Percentiles rank a stretch among this genome's conserved stretches.
These are phyloP conservation scores for Manduca sexta DNA, from an alignment of 1,140 invertebrate genomes.

Conservation along the genomic window DNA sequence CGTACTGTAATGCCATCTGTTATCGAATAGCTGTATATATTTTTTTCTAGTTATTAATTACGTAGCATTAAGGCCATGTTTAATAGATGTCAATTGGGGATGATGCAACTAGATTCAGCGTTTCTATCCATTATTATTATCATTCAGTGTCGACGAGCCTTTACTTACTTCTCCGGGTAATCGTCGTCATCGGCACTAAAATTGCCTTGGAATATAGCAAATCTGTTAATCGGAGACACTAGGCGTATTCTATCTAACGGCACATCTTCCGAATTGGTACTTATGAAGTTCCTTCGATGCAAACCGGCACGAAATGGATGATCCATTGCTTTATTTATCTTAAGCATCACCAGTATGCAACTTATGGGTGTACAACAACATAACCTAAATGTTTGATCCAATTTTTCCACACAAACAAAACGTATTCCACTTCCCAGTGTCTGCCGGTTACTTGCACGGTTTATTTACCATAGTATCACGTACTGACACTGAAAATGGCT, in stretches of 20 bases:
- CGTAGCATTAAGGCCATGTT: too few species aligned
- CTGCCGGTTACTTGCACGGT: background rate
- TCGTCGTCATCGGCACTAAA: slow-evolving; percentile 42
- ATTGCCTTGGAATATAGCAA: slow-evolving; percentile 51
- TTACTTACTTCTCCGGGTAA: slow-evolving; percentile 51
- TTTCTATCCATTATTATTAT: too few species aligned
- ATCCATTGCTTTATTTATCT: slow-evolving; percentile 36
- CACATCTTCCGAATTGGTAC: slow-evolving; percentile 43
- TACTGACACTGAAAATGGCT: slow-evolving; percentile 6
- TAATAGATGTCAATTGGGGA: too few species aligned
- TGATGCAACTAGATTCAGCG: too few species aligned
- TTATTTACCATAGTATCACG: slow-evolving; percentile 2
- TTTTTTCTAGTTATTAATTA: background rate
- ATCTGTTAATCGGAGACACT: slow-evolving; percentile 56
- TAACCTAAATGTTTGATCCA: slow-evolving; percentile 30
- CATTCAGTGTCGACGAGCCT: too few species aligned
- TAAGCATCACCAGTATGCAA: slow-evolving; percentile 2
- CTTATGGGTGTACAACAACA: slow-evolving; percentile 22
- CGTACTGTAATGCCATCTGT: slow-evolving; percentile 15
- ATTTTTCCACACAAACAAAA: background rate
- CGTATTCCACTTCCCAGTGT: background rate
- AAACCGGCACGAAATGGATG: slow-evolving; percentile 32
- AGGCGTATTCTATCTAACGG: slow-evolving; percentile 54
- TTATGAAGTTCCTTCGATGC: slow-evolving; percentile 52
- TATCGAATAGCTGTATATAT: slow-evolving; percentile 12